Percentiles rank a stretch among this genome's conserved stretches.
Conservation (phyloP, 1,140 invertebrate genomes). For the Trichonephila clavipes region DNA sequence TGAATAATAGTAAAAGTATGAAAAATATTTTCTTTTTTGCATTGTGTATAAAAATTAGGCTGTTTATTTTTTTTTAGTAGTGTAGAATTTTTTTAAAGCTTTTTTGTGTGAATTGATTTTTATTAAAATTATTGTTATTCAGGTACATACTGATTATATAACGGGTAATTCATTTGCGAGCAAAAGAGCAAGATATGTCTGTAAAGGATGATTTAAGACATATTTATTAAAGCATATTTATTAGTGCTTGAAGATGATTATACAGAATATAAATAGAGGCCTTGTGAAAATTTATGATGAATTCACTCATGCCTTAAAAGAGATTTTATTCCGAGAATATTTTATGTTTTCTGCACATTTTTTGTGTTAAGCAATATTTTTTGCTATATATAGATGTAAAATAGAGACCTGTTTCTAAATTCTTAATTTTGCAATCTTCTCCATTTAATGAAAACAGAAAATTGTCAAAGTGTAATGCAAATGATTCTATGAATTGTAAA, state of each 20-base stretch:
- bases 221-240: not conserved
- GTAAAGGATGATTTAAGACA: not conserved
- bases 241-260: conserved; percentile 19
- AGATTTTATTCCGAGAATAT: conserved; percentile 56
- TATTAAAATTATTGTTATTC: not conserved
- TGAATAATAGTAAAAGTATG: not conserved
- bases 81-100: not conserved
- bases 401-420: conserved; percentile 30
- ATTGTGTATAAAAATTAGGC: not conserved
- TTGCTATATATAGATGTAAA: conserved; percentile 32
- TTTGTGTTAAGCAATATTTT: conserved; percentile 60
- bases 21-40: not conserved
- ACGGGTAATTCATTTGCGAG: conserved; percentile 43
- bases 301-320: conserved; percentile 69
- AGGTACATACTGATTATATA: conserved; percentile 35
- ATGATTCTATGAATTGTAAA: not conserved
- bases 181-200: not conserved
- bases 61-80: conserved; percentile 10
- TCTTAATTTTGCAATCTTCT: not conserved
- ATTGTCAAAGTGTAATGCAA: too few relatives aligned
- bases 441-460: not conserved
- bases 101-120: not conserved
- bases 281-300: conserved; percentile 63
- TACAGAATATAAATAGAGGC: conserved; percentile 51
- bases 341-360: conserved; percentile 64